phyloP scores from a whole-genome alignment of 2,797 vertebrate genomes.

The Cetoscarus ocellatus region DNA sequence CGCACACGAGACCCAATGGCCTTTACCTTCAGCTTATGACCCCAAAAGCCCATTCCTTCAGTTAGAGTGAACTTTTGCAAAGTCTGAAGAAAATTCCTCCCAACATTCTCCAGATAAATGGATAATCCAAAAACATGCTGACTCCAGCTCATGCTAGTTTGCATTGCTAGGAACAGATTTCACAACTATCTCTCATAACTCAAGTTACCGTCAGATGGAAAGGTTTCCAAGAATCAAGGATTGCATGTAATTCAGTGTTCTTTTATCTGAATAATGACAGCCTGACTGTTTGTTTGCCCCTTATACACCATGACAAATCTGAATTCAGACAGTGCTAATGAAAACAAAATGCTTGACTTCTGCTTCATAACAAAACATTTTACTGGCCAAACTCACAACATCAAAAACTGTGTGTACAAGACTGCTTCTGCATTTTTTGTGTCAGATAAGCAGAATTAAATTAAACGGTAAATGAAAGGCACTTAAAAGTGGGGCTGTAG shows the following conservation, averaged over 20 bases:
- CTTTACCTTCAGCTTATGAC: not conserved
- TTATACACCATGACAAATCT: not conserved
- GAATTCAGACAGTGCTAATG: constrained; percentile 1
- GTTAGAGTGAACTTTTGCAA: too few species aligned
- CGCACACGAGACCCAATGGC: not conserved
- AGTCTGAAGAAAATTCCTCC: too few species aligned
- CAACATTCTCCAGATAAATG: too few species aligned
- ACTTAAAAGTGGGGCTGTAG: not conserved
- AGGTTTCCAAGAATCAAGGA: not conserved
- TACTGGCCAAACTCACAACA: not conserved
- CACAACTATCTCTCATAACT: not conserved
- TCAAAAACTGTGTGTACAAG: not conserved
- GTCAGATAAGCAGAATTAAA: not conserved
- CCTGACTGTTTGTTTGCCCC: not conserved
- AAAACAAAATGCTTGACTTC: not conserved
- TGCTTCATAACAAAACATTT: not conserved
- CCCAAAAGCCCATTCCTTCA: too few species aligned
- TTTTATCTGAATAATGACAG: not conserved
- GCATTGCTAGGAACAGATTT: not conserved
- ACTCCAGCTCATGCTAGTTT: too few species aligned
- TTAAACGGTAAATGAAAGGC: not conserved
- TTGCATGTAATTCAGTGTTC: not conserved
- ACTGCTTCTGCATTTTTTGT: not conserved
- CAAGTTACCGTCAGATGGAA: not conserved
- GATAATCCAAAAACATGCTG: too few species aligned